Conservation (phyloP, 2,797 vertebrate genomes). For the Myotis findleyi region DNA sequence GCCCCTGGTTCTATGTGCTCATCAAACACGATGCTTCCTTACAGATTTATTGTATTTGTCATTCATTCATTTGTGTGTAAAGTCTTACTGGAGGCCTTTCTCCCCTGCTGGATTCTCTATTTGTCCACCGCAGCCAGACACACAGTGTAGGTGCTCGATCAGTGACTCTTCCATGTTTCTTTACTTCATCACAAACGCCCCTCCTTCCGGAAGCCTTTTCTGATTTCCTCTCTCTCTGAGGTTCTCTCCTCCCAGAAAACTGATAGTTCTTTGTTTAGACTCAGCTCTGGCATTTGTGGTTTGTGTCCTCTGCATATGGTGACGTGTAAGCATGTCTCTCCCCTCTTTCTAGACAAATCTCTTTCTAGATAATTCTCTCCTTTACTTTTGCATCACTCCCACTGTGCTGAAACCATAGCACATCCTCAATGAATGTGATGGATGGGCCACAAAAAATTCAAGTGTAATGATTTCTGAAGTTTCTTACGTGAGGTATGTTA, state of each 20-base stretch:
- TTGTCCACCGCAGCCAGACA: neutral
- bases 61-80: neutral
- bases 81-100: neutral
- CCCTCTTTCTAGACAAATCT: neutral
- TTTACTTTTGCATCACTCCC: neutral
- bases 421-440: neutral
- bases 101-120: neutral
- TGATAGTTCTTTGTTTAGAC: neutral
- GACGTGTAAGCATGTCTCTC: neutral
- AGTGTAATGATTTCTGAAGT: neutral
- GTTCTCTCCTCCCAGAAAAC: neutral
- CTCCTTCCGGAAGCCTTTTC: neutral
- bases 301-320: neutral
- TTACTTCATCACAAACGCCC: neutral
- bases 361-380: neutral
- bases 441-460: neutral
- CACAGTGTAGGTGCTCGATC: rapidly evolving
- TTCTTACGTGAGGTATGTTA: neutral
- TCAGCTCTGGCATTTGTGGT: neutral
- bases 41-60: neutral
- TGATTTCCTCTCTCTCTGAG: neutral
- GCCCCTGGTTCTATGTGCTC: neutral
- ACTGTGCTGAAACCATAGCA: neutral
- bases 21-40: neutral
- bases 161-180: neutral